A percentile compares a stretch with the other conserved stretches of the same genome.
Conservation (phyloP, 2,113 vertebrate species). For the Otis tarda region DNA sequence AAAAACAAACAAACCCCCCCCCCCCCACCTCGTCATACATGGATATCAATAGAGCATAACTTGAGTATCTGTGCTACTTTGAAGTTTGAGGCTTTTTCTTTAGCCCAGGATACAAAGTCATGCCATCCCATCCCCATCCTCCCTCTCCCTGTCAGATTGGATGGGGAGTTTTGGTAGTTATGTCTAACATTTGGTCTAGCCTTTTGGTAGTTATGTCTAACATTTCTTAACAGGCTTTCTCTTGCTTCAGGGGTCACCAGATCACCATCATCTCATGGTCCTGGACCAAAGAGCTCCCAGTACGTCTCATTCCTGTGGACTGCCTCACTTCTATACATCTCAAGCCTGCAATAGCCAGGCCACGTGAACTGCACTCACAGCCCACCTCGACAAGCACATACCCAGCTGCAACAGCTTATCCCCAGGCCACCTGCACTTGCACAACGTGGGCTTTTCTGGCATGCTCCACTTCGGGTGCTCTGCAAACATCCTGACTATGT, state of each 20-base stretch:
- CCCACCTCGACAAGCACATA: accelerated
- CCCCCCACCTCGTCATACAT: background rate
- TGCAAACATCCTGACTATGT: accelerated
- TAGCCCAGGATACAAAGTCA: background rate
- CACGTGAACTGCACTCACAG: background rate
- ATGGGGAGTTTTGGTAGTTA: background rate
- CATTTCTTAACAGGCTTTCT: background rate
- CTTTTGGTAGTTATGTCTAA: accelerated
- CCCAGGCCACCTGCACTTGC: background rate
- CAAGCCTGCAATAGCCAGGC: background rate
- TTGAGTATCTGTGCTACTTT: background rate
- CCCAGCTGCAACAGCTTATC: background rate
- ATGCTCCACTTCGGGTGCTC: background rate
- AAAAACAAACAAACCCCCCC: too few relatives aligned
- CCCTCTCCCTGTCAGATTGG: background rate
- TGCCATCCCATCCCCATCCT: background rate
- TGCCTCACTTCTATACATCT: background rate
- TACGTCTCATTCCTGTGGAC: background rate
- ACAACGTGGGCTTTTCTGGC: background rate
- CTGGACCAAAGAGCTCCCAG: background rate
- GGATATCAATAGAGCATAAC: background rate
- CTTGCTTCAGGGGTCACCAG: background rate
- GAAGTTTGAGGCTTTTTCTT: background rate
- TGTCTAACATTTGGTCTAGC: accelerated
- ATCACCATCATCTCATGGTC: background rate